These are phyloP conservation scores for Caracal caracal DNA, from an alignment of 2,113 vertebrate genomes.

Conservation along the genomic window DNA sequence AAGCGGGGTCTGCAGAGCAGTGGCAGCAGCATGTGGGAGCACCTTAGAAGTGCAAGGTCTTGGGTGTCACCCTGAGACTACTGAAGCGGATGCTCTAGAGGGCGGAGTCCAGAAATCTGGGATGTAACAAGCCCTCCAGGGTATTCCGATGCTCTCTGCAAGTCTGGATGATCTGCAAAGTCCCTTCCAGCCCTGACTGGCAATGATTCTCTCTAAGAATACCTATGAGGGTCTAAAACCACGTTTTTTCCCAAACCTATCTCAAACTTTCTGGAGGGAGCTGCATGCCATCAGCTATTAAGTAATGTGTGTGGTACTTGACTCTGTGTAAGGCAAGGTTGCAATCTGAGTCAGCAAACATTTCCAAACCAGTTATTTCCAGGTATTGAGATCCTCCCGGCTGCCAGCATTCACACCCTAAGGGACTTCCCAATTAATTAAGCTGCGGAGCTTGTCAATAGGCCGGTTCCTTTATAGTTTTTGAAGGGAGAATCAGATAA, in stretches of 20 bases:
- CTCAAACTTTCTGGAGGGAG: background rate
- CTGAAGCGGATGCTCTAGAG: background rate
- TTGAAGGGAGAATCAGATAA: background rate
- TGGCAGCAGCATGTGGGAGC: background rate
- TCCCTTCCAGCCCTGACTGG: background rate
- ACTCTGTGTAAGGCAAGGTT: background rate
- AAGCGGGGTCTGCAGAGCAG: background rate
- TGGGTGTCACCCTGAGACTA: background rate
- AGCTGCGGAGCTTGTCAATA: background rate
- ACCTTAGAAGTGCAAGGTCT: background rate
- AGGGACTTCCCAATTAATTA: constrained; percentile 42
- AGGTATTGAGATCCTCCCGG: background rate
- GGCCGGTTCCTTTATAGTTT: background rate
- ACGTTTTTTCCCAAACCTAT: background rate
- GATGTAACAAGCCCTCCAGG: background rate
- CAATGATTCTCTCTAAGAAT: background rate
- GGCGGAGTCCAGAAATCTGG: background rate
- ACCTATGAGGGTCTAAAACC: background rate
- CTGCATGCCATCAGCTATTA: background rate
- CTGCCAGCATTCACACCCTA: background rate
- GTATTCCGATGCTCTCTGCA: background rate
- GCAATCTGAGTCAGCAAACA: background rate
- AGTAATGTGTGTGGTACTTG: background rate
- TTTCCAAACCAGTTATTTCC: constrained; percentile 44
- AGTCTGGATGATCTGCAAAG: background rate